Conservation (phyloP, 2,888 invertebrate genomes). For the Drosophila helvetica region DNA sequence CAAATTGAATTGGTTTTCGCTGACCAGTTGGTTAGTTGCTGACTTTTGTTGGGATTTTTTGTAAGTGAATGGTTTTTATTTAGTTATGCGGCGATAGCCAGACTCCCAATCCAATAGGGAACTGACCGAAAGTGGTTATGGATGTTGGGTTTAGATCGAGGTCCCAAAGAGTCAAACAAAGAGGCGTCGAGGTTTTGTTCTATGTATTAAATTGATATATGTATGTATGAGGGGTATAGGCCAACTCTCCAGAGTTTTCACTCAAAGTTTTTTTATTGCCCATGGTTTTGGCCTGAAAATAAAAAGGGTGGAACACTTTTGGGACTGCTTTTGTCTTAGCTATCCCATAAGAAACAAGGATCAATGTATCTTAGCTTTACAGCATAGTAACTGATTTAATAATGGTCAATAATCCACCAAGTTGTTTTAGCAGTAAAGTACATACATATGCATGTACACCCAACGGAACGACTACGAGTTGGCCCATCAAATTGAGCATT, state of each 20-base stretch:
- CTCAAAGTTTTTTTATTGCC: not conserved
- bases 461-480: slow-evolving; percentile 9
- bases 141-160: too few relatives aligned
- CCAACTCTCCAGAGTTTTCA: not conserved
- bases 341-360: not conserved
- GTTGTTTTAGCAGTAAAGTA: not conserved
- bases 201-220: not conserved
- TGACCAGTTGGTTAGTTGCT: slow-evolving; percentile 43
- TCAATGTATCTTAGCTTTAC: too few relatives aligned
- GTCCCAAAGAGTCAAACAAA: slow-evolving; percentile 1
- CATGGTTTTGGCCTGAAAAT: too few relatives aligned
- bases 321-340: too few relatives aligned
- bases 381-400: slow-evolving; percentile 1
- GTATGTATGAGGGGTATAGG: not conserved
- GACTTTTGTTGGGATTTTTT: slow-evolving; percentile 38
- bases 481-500: slow-evolving; percentile 68
- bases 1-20: slow-evolving; percentile 59
- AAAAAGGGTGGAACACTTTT: not conserved
- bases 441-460: not conserved
- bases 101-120: slow-evolving; percentile 14
- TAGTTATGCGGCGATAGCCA: slow-evolving; percentile 29
- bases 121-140: slow-evolving; percentile 18
- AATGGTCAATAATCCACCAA: not conserved
- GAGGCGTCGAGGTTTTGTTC: slow-evolving; percentile 7
- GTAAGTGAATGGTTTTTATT: slow-evolving; percentile 66